Evolutionary conservation across 1,140 invertebrate species (phyloP).

Genomic region (Hypsibius dujardini): DNA sequence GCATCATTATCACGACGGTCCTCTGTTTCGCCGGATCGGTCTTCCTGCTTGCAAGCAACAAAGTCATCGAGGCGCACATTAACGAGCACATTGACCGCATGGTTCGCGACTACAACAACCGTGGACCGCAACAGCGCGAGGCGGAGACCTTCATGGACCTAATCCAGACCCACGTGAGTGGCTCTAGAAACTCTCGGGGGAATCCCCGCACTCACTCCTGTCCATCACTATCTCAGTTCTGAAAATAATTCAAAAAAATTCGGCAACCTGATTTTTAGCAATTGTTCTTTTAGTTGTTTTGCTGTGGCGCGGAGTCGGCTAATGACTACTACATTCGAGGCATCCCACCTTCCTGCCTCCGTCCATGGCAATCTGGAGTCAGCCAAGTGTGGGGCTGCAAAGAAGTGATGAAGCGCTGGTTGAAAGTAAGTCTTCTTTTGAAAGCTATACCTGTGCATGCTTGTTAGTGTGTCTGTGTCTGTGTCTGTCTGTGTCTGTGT

Average conservation of each 20-base stretch:
- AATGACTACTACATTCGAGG: slow-evolving; percentile 10
- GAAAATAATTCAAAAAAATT: neutral
- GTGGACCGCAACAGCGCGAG: neutral
- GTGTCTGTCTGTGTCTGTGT: too few relatives aligned
- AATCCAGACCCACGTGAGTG: slow-evolving; percentile 6
- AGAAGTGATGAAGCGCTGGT: slow-evolving; percentile 7
- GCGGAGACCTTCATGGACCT: neutral
- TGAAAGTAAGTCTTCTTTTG: neutral
- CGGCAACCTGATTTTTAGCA: neutral
- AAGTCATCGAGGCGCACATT: neutral
- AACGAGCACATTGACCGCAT: neutral
- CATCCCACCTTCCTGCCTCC: neutral
- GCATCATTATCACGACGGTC: neutral
- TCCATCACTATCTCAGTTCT: neutral
- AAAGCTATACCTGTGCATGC: too few relatives aligned
- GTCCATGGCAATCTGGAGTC: slow-evolving; percentile 10
- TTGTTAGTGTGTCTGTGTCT: too few relatives aligned
- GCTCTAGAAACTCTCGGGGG: neutral
- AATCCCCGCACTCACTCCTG: neutral
- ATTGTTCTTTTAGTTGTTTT: neutral
- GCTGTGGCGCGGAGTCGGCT: slow-evolving; percentile 6
- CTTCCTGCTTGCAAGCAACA: neutral
- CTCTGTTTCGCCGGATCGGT: neutral
- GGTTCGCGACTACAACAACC: slow-evolving; percentile 6
- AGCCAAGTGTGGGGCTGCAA: slow-evolving; percentile 17